Evolutionary conservation across 2,113 vertebrate species (phyloP).

Genomic region (Eidolon helvum): DNA sequence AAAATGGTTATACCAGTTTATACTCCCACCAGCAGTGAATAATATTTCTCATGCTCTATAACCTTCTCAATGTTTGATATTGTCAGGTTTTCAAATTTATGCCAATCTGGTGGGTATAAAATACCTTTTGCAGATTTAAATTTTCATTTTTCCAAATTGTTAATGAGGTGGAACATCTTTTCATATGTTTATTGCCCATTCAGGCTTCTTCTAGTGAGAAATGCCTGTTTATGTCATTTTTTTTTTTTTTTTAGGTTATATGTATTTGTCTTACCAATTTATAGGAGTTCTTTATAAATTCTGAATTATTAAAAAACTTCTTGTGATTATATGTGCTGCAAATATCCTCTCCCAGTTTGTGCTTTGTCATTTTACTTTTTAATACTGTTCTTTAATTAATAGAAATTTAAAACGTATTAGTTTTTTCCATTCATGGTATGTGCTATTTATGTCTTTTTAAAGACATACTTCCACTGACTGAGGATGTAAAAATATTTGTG

Average conservation of each 20-base stretch:
- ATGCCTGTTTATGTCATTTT: neutral
- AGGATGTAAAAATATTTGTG: neutral
- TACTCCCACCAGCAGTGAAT: neutral
- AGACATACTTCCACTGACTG: neutral
- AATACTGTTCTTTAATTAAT: neutral
- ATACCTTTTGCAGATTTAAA: conserved; percentile 21
- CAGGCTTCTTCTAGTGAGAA: neutral
- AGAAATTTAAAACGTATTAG: neutral
- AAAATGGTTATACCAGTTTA: neutral
- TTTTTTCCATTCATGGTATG: neutral
- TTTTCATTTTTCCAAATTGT: conserved; percentile 4
- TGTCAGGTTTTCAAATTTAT: conserved; percentile 1
- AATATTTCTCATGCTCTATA: neutral
- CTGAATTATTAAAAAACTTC: neutral
- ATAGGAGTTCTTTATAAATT: neutral
- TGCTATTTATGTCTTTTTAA: neutral
- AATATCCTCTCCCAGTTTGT: neutral
- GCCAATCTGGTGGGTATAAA: neutral
- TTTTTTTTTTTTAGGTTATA: neutral
- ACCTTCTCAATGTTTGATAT: neutral
- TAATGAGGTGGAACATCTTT: neutral
- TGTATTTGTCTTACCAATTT: neutral
- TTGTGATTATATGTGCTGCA: neutral
- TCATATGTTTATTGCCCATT: neutral
- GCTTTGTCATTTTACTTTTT: neutral